A percentile compares a stretch with the other conserved stretches of the same genome.
Evolutionary conservation across 92 coral and sea anemone genomes (phyloP).

Genomic region (Chrysogorgia sp.): DNA sequence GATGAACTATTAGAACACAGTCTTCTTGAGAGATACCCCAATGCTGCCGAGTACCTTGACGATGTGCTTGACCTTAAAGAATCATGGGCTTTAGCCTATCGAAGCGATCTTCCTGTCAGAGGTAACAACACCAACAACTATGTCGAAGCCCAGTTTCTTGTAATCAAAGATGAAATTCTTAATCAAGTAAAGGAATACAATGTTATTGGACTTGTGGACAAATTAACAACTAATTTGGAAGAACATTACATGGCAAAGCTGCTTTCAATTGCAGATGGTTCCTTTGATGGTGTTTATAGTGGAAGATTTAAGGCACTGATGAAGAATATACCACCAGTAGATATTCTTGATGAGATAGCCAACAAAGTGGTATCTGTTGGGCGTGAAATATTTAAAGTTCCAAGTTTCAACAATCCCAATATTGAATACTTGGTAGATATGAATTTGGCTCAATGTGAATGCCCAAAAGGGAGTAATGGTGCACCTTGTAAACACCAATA

Average conservation of each 20-base stretch:
- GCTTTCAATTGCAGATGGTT: slow-evolving; percentile 69
- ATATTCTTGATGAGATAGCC: slow-evolving; percentile 33
- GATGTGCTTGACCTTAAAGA: slow-evolving; percentile 41
- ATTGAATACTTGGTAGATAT: slow-evolving; percentile 24
- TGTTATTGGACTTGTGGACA: slow-evolving; percentile 65
- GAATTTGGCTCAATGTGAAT: slow-evolving; percentile 19
- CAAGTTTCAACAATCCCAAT: slow-evolving; percentile 17
- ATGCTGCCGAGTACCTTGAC: slow-evolving; percentile 47
- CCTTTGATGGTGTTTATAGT: slow-evolving; percentile 71
- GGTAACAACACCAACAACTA: slow-evolving; percentile 70
- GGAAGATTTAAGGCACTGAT: slow-evolving; percentile 54
- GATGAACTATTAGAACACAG: slow-evolving; percentile 9
- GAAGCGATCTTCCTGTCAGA: slow-evolving; percentile 55
- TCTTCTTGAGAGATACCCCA: slow-evolving; percentile 44
- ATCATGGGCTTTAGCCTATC: slow-evolving; percentile 53
- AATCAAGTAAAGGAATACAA: slow-evolving; percentile 64
- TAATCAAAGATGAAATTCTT: slow-evolving; percentile 66
- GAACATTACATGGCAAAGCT: slow-evolving; percentile 64
- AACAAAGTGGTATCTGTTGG: slow-evolving; percentile 28
- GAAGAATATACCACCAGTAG: slow-evolving; percentile 15
- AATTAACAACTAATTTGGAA: slow-evolving; percentile 62
- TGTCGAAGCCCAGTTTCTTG: slow-evolving; percentile 67
- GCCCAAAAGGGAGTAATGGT: slow-evolving; percentile 27
- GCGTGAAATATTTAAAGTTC: slow-evolving; percentile 16
- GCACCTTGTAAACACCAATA: slow-evolving; percentile 31